Conservation (phyloP, 2,113 vertebrate genomes). For the Grammomys surdaster region DNA sequence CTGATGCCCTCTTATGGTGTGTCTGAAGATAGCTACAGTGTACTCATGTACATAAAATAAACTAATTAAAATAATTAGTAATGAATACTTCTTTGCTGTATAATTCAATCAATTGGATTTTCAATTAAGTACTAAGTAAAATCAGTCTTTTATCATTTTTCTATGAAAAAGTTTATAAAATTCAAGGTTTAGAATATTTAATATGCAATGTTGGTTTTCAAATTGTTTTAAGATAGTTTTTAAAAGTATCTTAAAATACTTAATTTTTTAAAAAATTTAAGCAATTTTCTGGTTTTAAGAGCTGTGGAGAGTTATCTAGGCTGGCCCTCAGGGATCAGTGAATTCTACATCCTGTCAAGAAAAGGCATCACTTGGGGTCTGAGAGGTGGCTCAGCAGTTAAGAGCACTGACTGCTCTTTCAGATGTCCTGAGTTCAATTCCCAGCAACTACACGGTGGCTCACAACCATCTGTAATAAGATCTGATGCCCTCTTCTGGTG, state of each 20-base stretch:
- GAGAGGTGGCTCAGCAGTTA: no score
- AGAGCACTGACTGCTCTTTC: no score
- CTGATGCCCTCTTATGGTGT: no score
- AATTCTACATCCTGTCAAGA: background rate
- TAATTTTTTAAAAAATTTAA: background rate
- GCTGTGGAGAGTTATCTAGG: background rate
- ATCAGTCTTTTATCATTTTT: conserved; percentile 28
- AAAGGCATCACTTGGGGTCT: background rate
- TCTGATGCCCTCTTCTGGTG: no score
- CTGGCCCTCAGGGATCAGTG: background rate
- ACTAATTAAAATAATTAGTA: background rate
- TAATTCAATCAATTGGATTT: background rate
- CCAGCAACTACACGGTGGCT: no score
- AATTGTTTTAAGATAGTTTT: conserved; percentile 30
- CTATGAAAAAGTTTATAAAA: conserved; percentile 23
- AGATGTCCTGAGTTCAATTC: no score
- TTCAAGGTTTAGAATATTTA: background rate
- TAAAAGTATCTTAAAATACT: background rate
- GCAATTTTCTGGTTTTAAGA: conserved; percentile 1
- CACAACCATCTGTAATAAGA: no score
- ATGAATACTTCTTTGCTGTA: background rate
- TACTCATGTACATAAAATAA: no score
- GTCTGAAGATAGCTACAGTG: no score
- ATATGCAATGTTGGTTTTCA: conserved; percentile 13
- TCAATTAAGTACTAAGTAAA: background rate